Evolutionary conservation across 2,797 vertebrate species (phyloP), one percentile per base, ranked within the genome.

Genomic region (Aulostomus chinensis): DNA sequence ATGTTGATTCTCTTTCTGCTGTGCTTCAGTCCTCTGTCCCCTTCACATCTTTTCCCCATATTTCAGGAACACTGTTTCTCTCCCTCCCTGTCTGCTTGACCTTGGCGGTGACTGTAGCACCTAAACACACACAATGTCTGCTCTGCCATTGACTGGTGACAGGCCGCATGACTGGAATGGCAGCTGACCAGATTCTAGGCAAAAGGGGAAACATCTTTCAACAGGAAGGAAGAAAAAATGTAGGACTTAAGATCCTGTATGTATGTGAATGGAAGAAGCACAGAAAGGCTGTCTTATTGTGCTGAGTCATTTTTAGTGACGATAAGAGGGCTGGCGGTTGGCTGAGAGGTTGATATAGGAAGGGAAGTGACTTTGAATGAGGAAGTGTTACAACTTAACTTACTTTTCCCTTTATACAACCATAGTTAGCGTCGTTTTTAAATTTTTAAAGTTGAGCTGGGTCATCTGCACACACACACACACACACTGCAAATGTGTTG

Each of bases 131-230:
- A 53, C 25, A 41, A 30, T 13, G 11, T 55, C 56, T 25, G 46
- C 25, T 42, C 56, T 55, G 56, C 60, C 48, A 83, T 81, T 84
- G 83, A 83, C 37, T 74, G 24, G 52, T 17, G 62, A 68, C 62
- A 59, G 40, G 35, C 35, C 85, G 86, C 64, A 62, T 86, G 80
- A 78, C 62, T 32, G 24, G 10, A 38, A 51, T 47, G 71, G 86
- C 87, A 89, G 81, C 80, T 86, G 86, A 86, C 67, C 13, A 46
- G 43, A 58, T 71, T 88, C 68, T 78, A 57, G 80, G 78, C 71
- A 77, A 85, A 86, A 83, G 80, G 78, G 76, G 78, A 87, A 85
- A 75, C 48, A 24, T 78, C 57, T 83, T 78, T 83, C 68, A 80
- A 60, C 61, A 62, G 50, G 35, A 68, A 58, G 49, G 48, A 73